Conservation (phyloP, 1,140 invertebrate genomes). For the Araneus ventricosus region DNA sequence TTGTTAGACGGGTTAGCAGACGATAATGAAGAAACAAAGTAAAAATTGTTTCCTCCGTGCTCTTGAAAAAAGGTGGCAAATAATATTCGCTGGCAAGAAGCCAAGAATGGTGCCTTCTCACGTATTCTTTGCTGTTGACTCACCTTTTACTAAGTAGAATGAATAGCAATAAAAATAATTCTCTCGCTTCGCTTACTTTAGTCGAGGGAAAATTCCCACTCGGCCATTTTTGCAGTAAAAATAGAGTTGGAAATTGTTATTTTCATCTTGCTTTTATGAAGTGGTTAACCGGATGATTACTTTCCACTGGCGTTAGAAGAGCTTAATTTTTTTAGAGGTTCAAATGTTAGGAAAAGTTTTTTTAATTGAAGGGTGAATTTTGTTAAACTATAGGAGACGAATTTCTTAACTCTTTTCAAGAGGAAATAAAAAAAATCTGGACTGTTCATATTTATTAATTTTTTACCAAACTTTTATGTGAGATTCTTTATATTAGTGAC, state of each 20-base stretch:
- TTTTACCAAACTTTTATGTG: too few species aligned
- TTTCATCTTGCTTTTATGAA: not conserved
- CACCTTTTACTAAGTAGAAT: not conserved
- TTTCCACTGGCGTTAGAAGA: not conserved
- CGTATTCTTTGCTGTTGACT: not conserved
- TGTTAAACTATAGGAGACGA: too few species aligned
- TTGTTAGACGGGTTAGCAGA: not conserved
- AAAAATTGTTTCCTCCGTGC: not conserved
- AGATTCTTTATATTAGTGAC: too few species aligned
- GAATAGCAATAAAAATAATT: constrained; percentile 6
- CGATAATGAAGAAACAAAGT: constrained; percentile 17
- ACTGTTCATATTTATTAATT: too few species aligned
- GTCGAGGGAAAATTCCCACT: not conserved
- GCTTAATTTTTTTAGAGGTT: not conserved
- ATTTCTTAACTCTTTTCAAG: too few species aligned
- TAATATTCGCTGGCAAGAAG: not conserved
- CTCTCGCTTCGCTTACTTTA: not conserved
- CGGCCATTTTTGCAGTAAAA: not conserved
- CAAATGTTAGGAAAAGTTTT: not conserved
- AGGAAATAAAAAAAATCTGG: too few species aligned
- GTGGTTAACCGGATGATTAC: not conserved
- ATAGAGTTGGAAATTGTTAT: not conserved
- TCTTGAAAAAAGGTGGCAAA: not conserved
- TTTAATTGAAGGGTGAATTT: not conserved
- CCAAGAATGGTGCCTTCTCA: not conserved